Base-by-base conservation (phyloP, 2,888 invertebrate species). In the Trichogramma evanescens region DNA sequence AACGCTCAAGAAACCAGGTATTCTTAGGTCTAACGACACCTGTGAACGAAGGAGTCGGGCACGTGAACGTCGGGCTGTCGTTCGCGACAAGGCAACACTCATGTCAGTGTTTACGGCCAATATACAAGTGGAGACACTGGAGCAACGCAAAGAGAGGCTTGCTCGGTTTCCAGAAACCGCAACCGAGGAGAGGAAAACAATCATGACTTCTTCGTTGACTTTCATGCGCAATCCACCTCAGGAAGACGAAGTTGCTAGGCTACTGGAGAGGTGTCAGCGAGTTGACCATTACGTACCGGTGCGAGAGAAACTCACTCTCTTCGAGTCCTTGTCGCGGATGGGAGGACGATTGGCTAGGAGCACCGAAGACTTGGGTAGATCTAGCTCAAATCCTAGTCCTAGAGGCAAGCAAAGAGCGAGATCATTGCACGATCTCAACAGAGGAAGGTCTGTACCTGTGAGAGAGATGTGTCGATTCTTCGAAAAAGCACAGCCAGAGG, bases 391-490 rank as follows among this genome's bases (percentile, higher is more conserved):
- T 10, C 62, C 59, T 3, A 62, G 62, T 8, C 60, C 82, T 83
- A 68, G 70, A 3, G 72, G 74, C 2, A 77, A 79, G 43, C 82
- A 87, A 60, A 80, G 88, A 4, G 86, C 87, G 0, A 80, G 85
- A 6, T 88, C 87, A 0, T 75, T 88, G 68, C 87, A 88, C 74
- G 87, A 88, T 76, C 78, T 84, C 40, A 81, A 80, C 50, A 75
- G 81, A 58, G 78, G 79, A 5, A 78, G 83, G 61, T 81, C 83
- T 50, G 80, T 82, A 63, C 80, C 83, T 39, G 87, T 88, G 38
- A 81, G 86, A 59, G 86, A 88, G 71, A 83, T 88, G 78, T 84
- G 88, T 67, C 84, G 86, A 75, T 86, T 86, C 77, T 88, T 88
- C 76, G 88, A 87, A 71, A 84, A 84, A 49, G 82, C 82, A 2